Conservation (phyloP, 2,797 vertebrate genomes). For the Rhynchonycteris naso region DNA sequence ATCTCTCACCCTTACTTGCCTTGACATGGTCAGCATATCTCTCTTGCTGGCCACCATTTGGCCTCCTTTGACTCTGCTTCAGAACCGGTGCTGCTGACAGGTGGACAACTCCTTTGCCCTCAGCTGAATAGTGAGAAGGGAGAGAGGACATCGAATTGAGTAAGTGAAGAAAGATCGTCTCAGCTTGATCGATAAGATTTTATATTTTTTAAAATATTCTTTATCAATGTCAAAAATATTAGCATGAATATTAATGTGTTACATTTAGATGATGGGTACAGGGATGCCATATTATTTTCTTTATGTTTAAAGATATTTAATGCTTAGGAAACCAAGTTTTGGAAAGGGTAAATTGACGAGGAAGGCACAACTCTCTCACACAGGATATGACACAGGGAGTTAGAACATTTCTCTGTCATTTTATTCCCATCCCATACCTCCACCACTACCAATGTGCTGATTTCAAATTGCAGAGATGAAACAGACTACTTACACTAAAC, state of each 20-base stretch:
- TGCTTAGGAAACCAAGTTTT: conserved; percentile 20
- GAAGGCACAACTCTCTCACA: background rate
- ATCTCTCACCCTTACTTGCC: background rate
- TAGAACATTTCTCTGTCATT: background rate
- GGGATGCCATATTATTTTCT: background rate
- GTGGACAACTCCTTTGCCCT: background rate
- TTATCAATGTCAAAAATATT: background rate
- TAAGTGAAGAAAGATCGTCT: background rate
- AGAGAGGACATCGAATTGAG: background rate
- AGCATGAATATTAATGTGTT: background rate
- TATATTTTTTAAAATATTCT: background rate
- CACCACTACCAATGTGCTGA: too few species aligned
- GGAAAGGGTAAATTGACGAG: background rate
- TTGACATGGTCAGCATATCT: too few species aligned
- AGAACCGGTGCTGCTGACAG: background rate
- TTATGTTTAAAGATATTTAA: background rate
- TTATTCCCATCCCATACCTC: background rate
- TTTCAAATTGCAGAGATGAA: background rate
- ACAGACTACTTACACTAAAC: background rate
- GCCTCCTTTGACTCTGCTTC: background rate
- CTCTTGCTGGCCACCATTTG: background rate
- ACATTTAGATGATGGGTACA: background rate
- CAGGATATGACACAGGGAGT: background rate
- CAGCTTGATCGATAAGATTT: background rate
- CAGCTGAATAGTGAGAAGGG: background rate